phyloP scores from a whole-genome alignment of 1,140 invertebrate genomes.

The Drosophila kohkoa region DNA sequence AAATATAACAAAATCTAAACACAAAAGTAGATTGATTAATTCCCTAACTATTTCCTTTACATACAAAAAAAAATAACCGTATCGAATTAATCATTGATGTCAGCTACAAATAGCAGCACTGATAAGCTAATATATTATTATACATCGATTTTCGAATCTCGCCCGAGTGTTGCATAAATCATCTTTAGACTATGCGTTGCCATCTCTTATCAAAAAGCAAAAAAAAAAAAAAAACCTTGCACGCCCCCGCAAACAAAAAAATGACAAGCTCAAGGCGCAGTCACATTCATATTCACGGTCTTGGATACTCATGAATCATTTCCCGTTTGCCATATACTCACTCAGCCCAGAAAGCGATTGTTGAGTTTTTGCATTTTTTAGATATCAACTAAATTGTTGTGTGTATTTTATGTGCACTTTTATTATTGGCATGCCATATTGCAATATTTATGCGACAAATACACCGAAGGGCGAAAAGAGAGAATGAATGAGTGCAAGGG shows the following conservation, averaged over 20 bases:
- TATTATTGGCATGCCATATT: constrained; percentile 14
- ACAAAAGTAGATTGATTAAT: no score
- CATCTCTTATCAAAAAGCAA: background rate
- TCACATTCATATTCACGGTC: background rate
- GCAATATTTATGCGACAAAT: constrained; percentile 34
- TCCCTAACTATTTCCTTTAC: no score
- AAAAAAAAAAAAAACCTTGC: background rate
- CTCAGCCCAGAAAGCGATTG: background rate
- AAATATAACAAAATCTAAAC: no score
- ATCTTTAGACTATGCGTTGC: constrained; percentile 4
- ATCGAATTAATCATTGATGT: background rate
- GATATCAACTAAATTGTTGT: constrained; percentile 34
- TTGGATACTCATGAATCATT: constrained; percentile 33
- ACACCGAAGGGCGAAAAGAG: background rate
- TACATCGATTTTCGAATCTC: background rate
- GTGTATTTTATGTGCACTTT: constrained; percentile 11
- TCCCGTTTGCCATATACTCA: constrained; percentile 21
- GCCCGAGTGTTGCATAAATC: constrained; percentile 8
- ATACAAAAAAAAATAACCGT: background rate
- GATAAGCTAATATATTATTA: constrained; percentile 1
- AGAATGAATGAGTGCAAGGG: background rate
- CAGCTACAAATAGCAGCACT: background rate
- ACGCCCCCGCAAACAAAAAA: constrained; percentile 5
- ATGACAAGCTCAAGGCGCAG: background rate
- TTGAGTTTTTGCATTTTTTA: constrained; percentile 23